These are phyloP conservation scores for Heliornis fulica DNA, from an alignment of 2,113 vertebrate genomes.

Conservation along the genomic window DNA sequence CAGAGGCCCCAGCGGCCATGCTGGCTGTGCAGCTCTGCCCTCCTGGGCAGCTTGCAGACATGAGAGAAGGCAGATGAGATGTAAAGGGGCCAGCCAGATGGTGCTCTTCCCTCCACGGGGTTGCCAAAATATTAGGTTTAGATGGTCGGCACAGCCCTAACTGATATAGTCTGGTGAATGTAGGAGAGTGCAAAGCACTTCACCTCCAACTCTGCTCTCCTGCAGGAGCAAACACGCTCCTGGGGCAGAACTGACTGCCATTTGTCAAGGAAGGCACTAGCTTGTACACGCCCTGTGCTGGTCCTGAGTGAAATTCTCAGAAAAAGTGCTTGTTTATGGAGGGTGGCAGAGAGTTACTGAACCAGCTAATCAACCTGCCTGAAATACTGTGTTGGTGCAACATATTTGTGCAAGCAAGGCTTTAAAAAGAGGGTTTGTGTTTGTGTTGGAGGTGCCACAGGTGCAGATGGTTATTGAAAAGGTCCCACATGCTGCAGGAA, in stretches of 20 bases:
- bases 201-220: neutral
- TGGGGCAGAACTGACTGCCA: fast-evolving
- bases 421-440: neutral
- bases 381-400: neutral
- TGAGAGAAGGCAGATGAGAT: neutral
- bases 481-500: neutral
- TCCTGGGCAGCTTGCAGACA: neutral
- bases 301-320: neutral
- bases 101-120: fast-evolving
- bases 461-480: neutral
- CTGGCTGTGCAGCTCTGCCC: neutral
- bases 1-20: neutral
- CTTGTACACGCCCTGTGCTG: neutral
- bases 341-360: neutral
- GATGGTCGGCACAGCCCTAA: neutral
- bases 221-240: neutral
- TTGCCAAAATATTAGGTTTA: neutral
- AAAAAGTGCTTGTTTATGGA: neutral
- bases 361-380: neutral
- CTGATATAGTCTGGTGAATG: neutral
- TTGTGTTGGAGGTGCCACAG: neutral
- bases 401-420: neutral
- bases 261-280: neutral
- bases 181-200: neutral
- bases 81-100: neutral